Percentiles rank a stretch among this genome's conserved stretches.
phyloP scores from a whole-genome alignment of 1,140 invertebrate genomes.

The Heliconius hermathena region DNA sequence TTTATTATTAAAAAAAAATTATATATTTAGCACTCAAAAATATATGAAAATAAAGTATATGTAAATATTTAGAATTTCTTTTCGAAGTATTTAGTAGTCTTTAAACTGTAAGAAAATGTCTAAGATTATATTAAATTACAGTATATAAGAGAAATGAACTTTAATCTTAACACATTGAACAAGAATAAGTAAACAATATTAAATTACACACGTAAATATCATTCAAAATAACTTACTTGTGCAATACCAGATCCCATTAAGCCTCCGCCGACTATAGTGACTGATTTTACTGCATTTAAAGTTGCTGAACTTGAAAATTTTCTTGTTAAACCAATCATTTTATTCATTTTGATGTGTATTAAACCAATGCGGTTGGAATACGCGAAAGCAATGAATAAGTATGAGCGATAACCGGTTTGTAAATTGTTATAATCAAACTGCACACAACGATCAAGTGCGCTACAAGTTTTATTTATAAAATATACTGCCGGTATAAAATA shows the following conservation, averaged over 20 bases:
- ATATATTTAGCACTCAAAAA: no score
- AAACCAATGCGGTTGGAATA: neutral
- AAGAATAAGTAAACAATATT: neutral
- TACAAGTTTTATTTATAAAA: neutral
- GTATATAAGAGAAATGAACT: neutral
- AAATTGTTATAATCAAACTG: neutral
- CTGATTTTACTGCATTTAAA: slow-evolving; percentile 81
- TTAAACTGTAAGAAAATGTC: neutral
- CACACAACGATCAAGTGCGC: neutral
- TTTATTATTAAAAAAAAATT: no score
- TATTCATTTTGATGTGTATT: slow-evolving; percentile 25
- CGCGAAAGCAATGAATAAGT: neutral
- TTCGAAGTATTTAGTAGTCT: neutral
- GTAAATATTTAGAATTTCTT: no score
- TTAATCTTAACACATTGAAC: neutral
- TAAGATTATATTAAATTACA: neutral
- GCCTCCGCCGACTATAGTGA: slow-evolving; percentile 93
- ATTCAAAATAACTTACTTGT: slow-evolving; percentile 83
- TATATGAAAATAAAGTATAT: no score
- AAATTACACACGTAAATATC: neutral
- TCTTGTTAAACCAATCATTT: slow-evolving; percentile 64
- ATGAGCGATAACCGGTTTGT: neutral
- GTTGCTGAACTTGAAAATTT: slow-evolving; percentile 68
- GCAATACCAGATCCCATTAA: slow-evolving; percentile 94
- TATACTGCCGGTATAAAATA: neutral